phyloP scores from a whole-genome alignment of 2,113 vertebrate genomes.

The Chamaetylas fuelleborni region DNA sequence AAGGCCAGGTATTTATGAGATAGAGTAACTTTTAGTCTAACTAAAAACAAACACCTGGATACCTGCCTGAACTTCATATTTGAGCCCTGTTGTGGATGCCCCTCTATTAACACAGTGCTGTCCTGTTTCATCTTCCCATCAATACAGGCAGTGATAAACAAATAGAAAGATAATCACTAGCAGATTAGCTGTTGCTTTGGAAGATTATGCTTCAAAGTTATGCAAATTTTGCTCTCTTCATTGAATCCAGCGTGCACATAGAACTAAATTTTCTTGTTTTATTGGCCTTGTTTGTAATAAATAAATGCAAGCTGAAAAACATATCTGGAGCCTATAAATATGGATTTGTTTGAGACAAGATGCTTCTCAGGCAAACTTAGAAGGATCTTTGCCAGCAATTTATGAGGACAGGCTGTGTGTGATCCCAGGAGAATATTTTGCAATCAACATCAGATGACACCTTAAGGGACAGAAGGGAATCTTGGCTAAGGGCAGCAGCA shows the following conservation, averaged over 20 bases:
- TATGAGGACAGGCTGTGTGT: slow-evolving; percentile 22
- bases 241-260: not conserved
- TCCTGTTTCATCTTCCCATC: slow-evolving; percentile 22
- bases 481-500: not conserved
- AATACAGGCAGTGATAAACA: not conserved
- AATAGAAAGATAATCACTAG: slow-evolving; percentile 37
- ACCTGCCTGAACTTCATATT: not conserved
- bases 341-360: slow-evolving; percentile 55
- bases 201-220: slow-evolving; percentile 48
- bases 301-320: slow-evolving; percentile 49
- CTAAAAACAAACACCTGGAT: not conserved
- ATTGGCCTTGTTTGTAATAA: slow-evolving; percentile 58
- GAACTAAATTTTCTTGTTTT: slow-evolving; percentile 54
- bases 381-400: slow-evolving; percentile 36
- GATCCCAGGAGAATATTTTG: slow-evolving; percentile 21
- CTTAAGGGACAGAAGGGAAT: not conserved
- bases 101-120: not conserved
- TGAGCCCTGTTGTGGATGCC: not conserved
- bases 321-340: slow-evolving; percentile 55
- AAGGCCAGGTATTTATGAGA: not conserved
- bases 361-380: slow-evolving; percentile 24
- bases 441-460: not conserved
- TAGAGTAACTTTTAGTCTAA: not conserved
- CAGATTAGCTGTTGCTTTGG: slow-evolving; percentile 41
- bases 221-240: slow-evolving; percentile 49